These are phyloP conservation scores for Erpornis zantholeuca DNA, from an alignment of 2,113 vertebrate genomes.

Conservation along the genomic window DNA sequence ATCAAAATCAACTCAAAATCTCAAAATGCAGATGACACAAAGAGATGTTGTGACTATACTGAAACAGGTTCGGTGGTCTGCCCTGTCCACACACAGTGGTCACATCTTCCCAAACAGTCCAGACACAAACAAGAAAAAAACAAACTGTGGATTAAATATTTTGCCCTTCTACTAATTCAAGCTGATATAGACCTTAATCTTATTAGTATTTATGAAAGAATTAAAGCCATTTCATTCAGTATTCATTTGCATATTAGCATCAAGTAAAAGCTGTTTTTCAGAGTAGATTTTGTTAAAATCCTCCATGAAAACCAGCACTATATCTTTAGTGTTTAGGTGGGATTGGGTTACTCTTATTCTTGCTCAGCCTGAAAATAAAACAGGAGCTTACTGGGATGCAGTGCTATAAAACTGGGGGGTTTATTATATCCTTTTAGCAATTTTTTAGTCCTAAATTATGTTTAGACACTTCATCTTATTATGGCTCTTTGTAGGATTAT, in stretches of 20 bases:
- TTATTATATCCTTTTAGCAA: neutral
- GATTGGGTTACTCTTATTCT: neutral
- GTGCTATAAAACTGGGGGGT: neutral
- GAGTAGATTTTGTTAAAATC: neutral
- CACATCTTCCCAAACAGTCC: neutral
- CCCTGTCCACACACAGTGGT: neutral
- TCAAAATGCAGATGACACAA: neutral
- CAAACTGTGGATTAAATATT: neutral
- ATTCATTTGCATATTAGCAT: neutral
- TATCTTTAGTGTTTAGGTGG: neutral
- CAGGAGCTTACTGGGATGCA: neutral
- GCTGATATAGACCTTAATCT: neutral
- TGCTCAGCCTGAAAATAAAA: neutral
- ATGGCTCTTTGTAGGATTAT: neutral
- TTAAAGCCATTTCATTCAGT: neutral
- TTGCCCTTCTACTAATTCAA: neutral
- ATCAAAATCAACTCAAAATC: neutral
- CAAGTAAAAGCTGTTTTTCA: neutral
- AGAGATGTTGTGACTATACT: neutral
- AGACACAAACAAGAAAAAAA: neutral
- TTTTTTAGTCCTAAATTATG: neutral
- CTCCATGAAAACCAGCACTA: neutral
- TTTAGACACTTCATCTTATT: neutral
- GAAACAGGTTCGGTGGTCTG: neutral
- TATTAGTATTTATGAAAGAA: neutral